phyloP scores from a whole-genome alignment of 2,888 invertebrate genomes.

The Protodeltote pygarga region DNA sequence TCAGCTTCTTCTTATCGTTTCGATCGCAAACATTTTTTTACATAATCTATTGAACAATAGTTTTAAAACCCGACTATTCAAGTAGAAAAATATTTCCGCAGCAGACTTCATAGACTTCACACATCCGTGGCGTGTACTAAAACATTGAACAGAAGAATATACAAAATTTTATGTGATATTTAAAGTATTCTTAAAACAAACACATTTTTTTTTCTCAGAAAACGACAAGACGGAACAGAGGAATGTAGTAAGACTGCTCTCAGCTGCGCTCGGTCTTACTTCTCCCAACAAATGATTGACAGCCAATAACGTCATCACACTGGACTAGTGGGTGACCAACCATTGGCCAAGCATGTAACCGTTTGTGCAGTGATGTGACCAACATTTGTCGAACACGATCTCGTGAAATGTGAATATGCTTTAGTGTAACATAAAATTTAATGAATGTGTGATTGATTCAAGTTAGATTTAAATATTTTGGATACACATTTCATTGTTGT shows the following conservation, averaged over 20 bases:
- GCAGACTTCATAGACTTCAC: too few species aligned
- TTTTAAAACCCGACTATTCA: too few species aligned
- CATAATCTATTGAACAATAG: too few species aligned
- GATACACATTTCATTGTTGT: too few species aligned
- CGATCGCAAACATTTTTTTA: too few species aligned
- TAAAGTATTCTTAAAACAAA: background rate
- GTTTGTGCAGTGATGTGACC: constrained; percentile 9
- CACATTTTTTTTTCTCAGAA: constrained; percentile 76
- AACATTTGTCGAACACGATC: constrained; percentile 26
- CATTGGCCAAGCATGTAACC: constrained; percentile 21
- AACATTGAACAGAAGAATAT: too few species aligned
- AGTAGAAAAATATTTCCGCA: too few species aligned
- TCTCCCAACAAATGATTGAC: constrained; percentile 74
- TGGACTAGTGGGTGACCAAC: constrained; percentile 12
- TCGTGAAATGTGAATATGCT: constrained; percentile 28
- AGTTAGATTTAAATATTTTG: constrained; percentile 14
- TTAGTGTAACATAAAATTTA: too few species aligned
- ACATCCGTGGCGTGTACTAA: too few species aligned
- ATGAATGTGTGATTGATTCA: constrained; percentile 22
- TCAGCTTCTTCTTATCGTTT: too few species aligned
- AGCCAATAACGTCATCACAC: constrained; percentile 13
- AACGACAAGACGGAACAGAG: constrained; percentile 91
- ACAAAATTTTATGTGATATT: too few species aligned
- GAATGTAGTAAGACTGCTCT: constrained; percentile 93
- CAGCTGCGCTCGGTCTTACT: constrained; percentile 91